These are phyloP conservation scores for Fistularia commersonii DNA, from an alignment of 2,797 vertebrate species.

Conservation along the genomic window DNA sequence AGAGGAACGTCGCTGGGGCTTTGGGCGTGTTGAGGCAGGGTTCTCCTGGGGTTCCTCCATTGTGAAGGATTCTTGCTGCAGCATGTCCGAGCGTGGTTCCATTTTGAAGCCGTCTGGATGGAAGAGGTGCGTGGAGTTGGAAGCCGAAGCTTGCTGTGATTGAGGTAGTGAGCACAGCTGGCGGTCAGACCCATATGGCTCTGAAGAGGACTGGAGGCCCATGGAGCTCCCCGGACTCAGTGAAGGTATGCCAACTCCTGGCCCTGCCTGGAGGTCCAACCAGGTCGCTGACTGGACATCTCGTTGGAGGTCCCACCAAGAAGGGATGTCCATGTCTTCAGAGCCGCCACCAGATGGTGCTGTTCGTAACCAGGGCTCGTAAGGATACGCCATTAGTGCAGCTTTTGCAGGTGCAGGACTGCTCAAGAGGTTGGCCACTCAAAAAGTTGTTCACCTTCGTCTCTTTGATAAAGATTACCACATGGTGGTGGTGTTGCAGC, in stretches of 20 bases:
- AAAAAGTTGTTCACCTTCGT: constrained; percentile 28
- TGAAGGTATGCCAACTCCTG: constrained; percentile 63
- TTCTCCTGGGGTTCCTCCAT: constrained; percentile 81
- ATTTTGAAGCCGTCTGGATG: constrained; percentile 82
- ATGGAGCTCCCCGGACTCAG: constrained; percentile 76
- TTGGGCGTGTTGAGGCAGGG: constrained; percentile 72
- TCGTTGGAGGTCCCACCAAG: constrained; percentile 93
- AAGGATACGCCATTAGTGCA: constrained; percentile 87
- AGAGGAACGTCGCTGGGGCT: constrained; percentile 82
- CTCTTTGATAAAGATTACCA: constrained; percentile 45
- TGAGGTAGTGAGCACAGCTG: constrained; percentile 83
- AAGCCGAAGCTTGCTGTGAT: constrained; percentile 72
- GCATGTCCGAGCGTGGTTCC: constrained; percentile 81
- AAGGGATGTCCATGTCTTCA: constrained; percentile 84
- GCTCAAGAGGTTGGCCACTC: constrained; percentile 22
- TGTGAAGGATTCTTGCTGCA: constrained; percentile 72
- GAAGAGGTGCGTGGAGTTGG: constrained; percentile 79
- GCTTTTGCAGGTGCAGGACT: constrained; percentile 34
- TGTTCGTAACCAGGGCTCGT: constrained; percentile 90
- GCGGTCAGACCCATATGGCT: constrained; percentile 82
- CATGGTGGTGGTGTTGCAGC: constrained; percentile 49
- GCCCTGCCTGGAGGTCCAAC: constrained; percentile 85
- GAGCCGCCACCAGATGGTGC: constrained; percentile 77
- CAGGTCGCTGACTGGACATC: constrained; percentile 80
- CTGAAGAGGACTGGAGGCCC: constrained; percentile 80